Base-by-base conservation (phyloP, 92 coral and sea anemone species). In the Phenganax marumi region DNA sequence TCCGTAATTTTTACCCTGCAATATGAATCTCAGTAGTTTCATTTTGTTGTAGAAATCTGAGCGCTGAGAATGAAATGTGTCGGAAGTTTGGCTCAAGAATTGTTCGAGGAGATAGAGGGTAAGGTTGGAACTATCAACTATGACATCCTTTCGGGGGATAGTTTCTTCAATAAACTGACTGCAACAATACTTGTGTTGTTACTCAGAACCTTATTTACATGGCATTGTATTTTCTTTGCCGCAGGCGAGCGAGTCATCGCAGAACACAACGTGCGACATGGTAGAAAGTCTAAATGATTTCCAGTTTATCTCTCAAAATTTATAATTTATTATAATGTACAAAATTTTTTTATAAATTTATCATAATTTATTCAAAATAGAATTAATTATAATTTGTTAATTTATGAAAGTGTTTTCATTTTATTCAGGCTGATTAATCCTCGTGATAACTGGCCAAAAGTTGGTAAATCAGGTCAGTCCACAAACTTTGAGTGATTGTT, bases 31-130 rank as follows among this genome's bases (percentile, higher is more conserved):
- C 18, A 60, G 12, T 63, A 6, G 50, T 25, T 23, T 76, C 39
- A 18, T n/a, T 33, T 3, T 66, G 10, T 56, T 10, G 48, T 85
- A 94, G 98, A 66, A 87, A 94, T 77, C 84, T 94, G 17, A 94
- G 92, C 92, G 98, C 98, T 72, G 98, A 94, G 73, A 87, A 90
- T 87, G 98, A 94, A 84, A 92, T 94, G 92, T 90, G 89, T 61
- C 93, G 82, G 68, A 84, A 92, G 57, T 94, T 94, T 90, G 98
- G 98, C 14, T 89, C 98, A 12, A 88, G 88, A 68, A 91, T 92
- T 56, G 93, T 94, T 6, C 85, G 97, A 72, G 89, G 90, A 7
- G 98, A 94, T 64, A 88, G 80, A 70, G 89, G 91, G 97, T 88
- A 21, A 52, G 83, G n/a, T n/a, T n/a, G n/a, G n/a, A n/a, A n/a